phyloP scores from a whole-genome alignment of 2,797 vertebrate genomes.

The Yasuhikotakia modesta region DNA sequence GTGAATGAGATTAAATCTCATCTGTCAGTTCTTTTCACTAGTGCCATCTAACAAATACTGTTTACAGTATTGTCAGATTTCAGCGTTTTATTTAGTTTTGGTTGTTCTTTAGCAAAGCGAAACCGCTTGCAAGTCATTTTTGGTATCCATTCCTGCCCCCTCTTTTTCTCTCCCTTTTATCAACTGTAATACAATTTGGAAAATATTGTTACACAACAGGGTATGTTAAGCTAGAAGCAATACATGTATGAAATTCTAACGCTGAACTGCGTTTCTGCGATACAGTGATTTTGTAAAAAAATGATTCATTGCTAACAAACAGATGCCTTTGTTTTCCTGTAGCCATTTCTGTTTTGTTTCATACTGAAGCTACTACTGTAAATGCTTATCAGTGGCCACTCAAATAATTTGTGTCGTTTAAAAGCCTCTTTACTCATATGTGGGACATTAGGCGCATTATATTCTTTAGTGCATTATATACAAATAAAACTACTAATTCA shows the following conservation, averaged over 20 bases:
- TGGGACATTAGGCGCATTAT: constrained; percentile 53
- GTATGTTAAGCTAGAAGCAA: constrained; percentile 66
- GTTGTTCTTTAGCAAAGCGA: not conserved
- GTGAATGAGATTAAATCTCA: too few species aligned
- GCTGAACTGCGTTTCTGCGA: constrained; percentile 33
- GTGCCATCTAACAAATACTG: constrained; percentile 50
- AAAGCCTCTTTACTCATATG: too few species aligned
- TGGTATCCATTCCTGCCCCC: constrained; percentile 26
- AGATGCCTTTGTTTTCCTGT: constrained; percentile 63
- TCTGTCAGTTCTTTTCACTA: too few species aligned
- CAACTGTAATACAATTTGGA: constrained; percentile 49
- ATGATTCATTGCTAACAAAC: constrained; percentile 47
- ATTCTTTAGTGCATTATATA: constrained; percentile 62
- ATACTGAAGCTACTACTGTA: constrained; percentile 65
- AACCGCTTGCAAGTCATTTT: too few species aligned
- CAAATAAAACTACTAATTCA: constrained; percentile 63
- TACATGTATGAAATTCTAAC: constrained; percentile 54
- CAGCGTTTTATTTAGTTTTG: too few species aligned
- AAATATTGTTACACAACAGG: constrained; percentile 55
- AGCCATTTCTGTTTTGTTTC: constrained; percentile 62
- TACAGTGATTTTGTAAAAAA: too few species aligned
- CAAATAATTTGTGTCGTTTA: too few species aligned
- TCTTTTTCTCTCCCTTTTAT: constrained; percentile 7
- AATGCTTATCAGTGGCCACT: constrained; percentile 60
- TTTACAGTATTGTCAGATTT: not conserved